phyloP scores from a whole-genome alignment of 2,888 invertebrate species.

The Epistrophe eligans region DNA sequence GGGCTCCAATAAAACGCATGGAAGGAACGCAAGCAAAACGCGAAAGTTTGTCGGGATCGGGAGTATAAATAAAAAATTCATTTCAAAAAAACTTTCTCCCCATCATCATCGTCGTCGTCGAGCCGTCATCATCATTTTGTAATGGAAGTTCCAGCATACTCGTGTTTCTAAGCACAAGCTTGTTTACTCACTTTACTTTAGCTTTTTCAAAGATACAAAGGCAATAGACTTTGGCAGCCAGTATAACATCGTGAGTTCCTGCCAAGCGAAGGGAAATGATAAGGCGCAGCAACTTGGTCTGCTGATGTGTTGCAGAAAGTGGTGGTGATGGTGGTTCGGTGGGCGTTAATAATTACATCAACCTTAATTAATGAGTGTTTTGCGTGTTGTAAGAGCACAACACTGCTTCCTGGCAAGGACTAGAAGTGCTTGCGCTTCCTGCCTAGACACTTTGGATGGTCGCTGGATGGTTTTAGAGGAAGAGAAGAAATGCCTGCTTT shows the following conservation, averaged over 20 bases:
- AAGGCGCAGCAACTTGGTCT: constrained; percentile 48
- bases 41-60: constrained; percentile 10
- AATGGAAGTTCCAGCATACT: constrained; percentile 18
- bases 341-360: constrained; percentile 75
- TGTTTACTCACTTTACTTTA: constrained; percentile 59
- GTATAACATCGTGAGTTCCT: constrained; percentile 36
- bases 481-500: not conserved
- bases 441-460: constrained; percentile 34
- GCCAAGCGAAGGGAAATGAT: constrained; percentile 56
- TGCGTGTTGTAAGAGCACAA: constrained; percentile 72
- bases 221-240: constrained; percentile 35
- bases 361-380: constrained; percentile 75
- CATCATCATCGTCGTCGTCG: not conserved
- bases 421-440: constrained; percentile 23
- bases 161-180: constrained; percentile 46
- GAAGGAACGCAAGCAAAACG: constrained; percentile 42
- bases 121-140: not conserved
- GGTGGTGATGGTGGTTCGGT: constrained; percentile 14
- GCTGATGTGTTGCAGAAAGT: constrained; percentile 9
- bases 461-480: not conserved
- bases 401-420: constrained; percentile 49
- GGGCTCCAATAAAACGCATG: constrained; percentile 49
- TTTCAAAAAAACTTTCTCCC: constrained; percentile 39
- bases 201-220: constrained; percentile 28
- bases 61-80: constrained; percentile 45